Evolutionary conservation across 2,888 invertebrate genomes (phyloP), one percentile per base, ranked within the genome.

Genomic region (Oeneis ivallda): DNA sequence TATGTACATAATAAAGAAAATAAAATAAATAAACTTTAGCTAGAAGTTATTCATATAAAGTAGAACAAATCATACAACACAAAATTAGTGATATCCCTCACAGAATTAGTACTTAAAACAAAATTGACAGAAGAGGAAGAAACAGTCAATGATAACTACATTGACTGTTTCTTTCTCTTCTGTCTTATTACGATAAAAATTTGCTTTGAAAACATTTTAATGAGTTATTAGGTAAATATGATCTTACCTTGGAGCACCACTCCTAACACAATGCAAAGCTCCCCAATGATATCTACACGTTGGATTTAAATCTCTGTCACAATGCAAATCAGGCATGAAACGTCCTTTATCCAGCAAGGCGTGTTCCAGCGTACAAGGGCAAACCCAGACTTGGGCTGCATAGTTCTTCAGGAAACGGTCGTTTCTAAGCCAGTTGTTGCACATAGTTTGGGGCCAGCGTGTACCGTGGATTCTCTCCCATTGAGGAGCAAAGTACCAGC

Each of bases 281-380:
- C 97, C 97, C 82, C 95, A 94, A 82, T 99, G 98, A 77, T 96
- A 97, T 81, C 95, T 94, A 80, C 98, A 98, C 43, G 95, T 95
- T 0, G 96, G 96, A 85, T 98, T 98, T 1, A 97, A 95, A 81
- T 98, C 98, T 79, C 95, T 96, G 84, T 98, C 98, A 80, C 98
- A 98, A 73, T 95, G 95, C 71, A 94, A 94, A 81, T 98, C 98
- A 0, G 99, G 98, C 85, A 98, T 93, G 83, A 94, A 99, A 17
- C 98, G 93, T 6, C 99, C 99, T 84, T 97, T 97, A 83, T 99
- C 99, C 61, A 95, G 92, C 3, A 97, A 82, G 0, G 99, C 99
- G 80, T 99, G 99, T 71, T 96, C 94, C 71, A 98, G 83, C 0
- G 95, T 97, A 81, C 99, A 99, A 0, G 99, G 99, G 75, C 99